phyloP scores from a whole-genome alignment of 53 echinoderm and acorn worm species.

The Apostichopus leukothele region DNA sequence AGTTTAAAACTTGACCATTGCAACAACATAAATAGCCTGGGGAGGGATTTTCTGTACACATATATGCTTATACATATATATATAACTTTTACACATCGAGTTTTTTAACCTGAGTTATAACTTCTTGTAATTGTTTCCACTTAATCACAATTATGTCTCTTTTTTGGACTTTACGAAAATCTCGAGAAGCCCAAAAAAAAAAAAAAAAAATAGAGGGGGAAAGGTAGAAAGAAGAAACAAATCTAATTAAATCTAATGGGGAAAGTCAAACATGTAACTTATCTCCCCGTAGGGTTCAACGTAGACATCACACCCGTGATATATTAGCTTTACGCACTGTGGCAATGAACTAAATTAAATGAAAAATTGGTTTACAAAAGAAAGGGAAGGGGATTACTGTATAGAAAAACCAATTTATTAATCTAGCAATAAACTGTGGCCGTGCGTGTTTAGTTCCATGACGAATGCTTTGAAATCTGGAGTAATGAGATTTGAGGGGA shows the following conservation, averaged over 20 bases:
- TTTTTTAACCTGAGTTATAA: background rate
- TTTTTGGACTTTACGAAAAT: background rate
- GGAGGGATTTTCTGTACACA: background rate
- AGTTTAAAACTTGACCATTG: constrained; percentile 22
- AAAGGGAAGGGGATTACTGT: background rate
- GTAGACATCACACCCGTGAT: constrained; percentile 37
- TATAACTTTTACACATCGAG: background rate
- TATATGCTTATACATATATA: background rate
- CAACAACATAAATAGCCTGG: constrained; percentile 1
- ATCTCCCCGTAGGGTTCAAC: constrained; percentile 31
- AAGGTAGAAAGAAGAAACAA: background rate
- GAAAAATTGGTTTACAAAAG: constrained; percentile 52
- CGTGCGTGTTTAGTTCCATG: constrained; percentile 28
- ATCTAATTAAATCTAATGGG: constrained; percentile 46
- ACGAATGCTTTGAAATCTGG: constrained; percentile 15
- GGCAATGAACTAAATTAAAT: constrained; percentile 45
- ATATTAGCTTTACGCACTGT: constrained; percentile 32
- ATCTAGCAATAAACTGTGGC: constrained; percentile 44
- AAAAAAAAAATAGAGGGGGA: background rate
- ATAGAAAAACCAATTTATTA: constrained; percentile 51
- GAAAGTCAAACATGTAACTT: constrained; percentile 36
- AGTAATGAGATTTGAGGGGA: constrained; percentile 31
- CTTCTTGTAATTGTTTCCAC: constrained; percentile 32
- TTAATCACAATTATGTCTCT: constrained; percentile 39
- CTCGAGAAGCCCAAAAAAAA: background rate